Evolutionary conservation across 2,888 invertebrate genomes (phyloP).

Genomic region (Siphonodentalium dalli): DNA sequence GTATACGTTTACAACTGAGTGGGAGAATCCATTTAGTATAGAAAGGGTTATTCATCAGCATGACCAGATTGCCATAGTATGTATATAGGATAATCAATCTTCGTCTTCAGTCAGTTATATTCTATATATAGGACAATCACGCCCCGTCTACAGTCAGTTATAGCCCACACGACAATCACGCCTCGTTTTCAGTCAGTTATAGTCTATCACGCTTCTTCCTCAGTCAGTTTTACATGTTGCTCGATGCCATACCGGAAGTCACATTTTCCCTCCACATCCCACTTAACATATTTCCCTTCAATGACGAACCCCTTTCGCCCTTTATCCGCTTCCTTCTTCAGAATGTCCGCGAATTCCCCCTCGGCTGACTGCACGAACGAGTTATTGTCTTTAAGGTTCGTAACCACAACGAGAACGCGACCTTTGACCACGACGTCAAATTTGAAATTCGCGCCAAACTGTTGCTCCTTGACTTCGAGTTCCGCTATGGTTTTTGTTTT

Average conservation of each 20-base stretch:
- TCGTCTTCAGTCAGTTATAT: too few species aligned
- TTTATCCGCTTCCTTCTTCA: conserved; percentile 35
- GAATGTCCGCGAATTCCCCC: conserved; percentile 52
- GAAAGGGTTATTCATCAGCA: too few species aligned
- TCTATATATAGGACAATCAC: too few species aligned
- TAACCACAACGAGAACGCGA: conserved; percentile 57
- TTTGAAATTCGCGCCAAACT: conserved; percentile 64
- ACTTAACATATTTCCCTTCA: conserved; percentile 36
- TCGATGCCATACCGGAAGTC: conserved; percentile 61
- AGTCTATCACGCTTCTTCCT: too few species aligned
- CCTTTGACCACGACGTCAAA: conserved; percentile 59
- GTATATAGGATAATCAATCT: too few species aligned
- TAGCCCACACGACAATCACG: too few species aligned
- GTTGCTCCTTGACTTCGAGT: conserved; percentile 66
- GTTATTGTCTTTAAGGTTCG: conserved; percentile 64
- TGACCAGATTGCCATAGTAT: too few species aligned
- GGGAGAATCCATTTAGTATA: too few species aligned
- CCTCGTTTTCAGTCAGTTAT: too few species aligned
- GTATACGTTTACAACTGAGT: too few species aligned
- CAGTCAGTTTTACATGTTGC: conserved; percentile 59
- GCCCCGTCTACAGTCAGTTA: too few species aligned
- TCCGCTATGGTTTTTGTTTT: conserved; percentile 62
- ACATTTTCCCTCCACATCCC: conserved; percentile 49
- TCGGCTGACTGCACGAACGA: conserved; percentile 59
- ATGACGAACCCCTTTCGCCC: conserved; percentile 35